A percentile compares a stretch with the other conserved stretches of the same genome.
phyloP scores from a whole-genome alignment of 2,797 vertebrate genomes.

The Nyctibius grandis region DNA sequence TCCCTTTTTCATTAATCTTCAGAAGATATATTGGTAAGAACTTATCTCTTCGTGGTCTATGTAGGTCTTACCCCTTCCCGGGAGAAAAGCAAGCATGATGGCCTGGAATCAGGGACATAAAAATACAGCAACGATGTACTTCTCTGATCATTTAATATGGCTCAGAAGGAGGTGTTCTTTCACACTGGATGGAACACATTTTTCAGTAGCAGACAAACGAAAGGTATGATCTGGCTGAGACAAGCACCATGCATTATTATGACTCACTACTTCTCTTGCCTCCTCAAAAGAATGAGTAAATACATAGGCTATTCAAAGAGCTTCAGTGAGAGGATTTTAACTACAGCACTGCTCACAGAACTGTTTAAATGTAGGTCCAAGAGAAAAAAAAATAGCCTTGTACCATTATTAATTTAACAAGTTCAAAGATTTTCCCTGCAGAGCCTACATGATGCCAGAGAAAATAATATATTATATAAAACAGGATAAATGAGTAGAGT shows the following conservation, averaged over 20 bases:
- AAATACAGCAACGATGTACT: background rate
- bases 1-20: background rate
- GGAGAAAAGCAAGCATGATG: background rate
- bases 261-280: background rate
- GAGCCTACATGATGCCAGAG: background rate
- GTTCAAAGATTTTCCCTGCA: background rate
- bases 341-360: background rate
- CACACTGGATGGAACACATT: background rate
- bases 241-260: background rate
- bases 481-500: background rate
- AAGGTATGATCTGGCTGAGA: background rate
- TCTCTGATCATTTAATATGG: background rate
- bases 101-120: background rate
- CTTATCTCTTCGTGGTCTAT: background rate
- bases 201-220: constrained; percentile 9
- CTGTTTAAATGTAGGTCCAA: background rate
- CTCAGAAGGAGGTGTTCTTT: background rate
- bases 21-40: background rate
- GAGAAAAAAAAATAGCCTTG: background rate
- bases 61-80: background rate
- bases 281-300: background rate
- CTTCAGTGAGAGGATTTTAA: background rate
- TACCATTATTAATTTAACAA: background rate
- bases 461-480: background rate
- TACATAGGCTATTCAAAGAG: background rate